Base-by-base conservation (phyloP, 2,113 vertebrate genomes). In the Pachycephala philippinensis region DNA sequence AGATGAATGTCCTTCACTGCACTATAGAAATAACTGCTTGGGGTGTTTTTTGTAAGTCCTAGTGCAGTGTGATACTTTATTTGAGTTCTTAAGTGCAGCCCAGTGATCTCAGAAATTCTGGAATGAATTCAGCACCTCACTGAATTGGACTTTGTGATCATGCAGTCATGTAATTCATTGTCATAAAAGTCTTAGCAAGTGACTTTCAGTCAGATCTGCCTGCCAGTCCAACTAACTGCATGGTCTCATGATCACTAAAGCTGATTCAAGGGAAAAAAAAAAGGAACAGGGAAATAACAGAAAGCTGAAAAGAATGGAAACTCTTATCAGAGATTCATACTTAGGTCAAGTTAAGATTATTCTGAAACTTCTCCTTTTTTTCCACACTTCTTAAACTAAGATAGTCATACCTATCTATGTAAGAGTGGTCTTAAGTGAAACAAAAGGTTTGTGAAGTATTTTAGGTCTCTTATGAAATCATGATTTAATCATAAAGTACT, bases 231-330 rank as follows among this genome's bases (percentile, higher is more conserved):
- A 7, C 40, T 74, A 30, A 53, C 82, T 54, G 4, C 12, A 0
- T 84, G 64, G 69, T 95, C 93, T 94, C 28, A 7, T 93, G 94
- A 87, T 63, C 52, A 44, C 69, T 75, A 37, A 71, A 71, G 91
- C 86, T 95, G 91, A 95, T 64, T 95, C 86, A 95, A 84, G 54
- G 54, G 54, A 8, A 7, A 70, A 88, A 90, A 88, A 91, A 65
- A 47, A 35, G 33, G 64, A 93, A 56, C 18, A 35, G 39, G 28
- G 21, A 70, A 74, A 5, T 89, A 78, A 87, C 0, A 0, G 37
- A 64, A 96, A 66, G 18, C 22, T 7, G 15, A 39, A 81, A 84
- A 68, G 69, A 60, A 42, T 1, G 60, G 88, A 93, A 93, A 81
- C 42, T 89, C 60, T 88, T 45, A 53, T 1, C n/a, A 59, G 63